Base-by-base conservation (phyloP, 2,797 vertebrate genomes). In the Spondyliosoma cantharus region DNA sequence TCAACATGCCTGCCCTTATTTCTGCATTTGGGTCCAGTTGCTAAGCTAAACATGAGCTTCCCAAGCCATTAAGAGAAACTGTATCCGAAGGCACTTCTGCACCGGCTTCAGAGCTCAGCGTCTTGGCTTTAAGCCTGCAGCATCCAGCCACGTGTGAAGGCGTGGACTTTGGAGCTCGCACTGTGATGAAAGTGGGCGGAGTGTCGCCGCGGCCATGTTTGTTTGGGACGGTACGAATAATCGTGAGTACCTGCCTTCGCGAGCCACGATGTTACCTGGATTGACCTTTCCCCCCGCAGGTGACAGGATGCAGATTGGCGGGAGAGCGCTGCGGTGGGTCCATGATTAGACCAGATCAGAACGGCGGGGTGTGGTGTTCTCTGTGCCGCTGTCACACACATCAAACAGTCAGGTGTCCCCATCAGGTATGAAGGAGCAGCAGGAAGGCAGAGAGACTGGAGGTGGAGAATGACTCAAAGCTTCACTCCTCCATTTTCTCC, bases 331-430 rank as follows among this genome's bases (percentile, higher is more conserved):
- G 72, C 24, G 11, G 87, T 82, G 76, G 82, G 73, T 64, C 81
- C 75, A 14, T 80, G 90, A 89, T 89, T 84, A 85, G 84, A 89
- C 77, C 76, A 87, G 88, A 83, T 77, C 83, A 74, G 80, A 90
- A 74, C 89, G 0, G 85, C 90, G 70, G 90, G 91, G 88, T 88
- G 89, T 81, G 87, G 87, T 90, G 90, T 91, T 90, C 88, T 81
- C 68, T 60, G 75, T 78, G 37, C 78, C 29, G 46, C 90, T 81
- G 89, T 89, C 86, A 78, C 75, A 87, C 83, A 87, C 89, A 85
- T 92, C 93, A 92, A 93, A 93, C 90, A 90, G 89, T 75, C 82
- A 82, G 91, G 89, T 29, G 85, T 90, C 89, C 65, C 84, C 72
- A 71, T 86, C 88, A 86, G 86, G 89, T 84, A 88, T 7, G 81